Percentiles rank a stretch among this genome's conserved stretches.
Evolutionary conservation across 2,797 vertebrate species (phyloP).

Genomic region (Manis javanica): DNA sequence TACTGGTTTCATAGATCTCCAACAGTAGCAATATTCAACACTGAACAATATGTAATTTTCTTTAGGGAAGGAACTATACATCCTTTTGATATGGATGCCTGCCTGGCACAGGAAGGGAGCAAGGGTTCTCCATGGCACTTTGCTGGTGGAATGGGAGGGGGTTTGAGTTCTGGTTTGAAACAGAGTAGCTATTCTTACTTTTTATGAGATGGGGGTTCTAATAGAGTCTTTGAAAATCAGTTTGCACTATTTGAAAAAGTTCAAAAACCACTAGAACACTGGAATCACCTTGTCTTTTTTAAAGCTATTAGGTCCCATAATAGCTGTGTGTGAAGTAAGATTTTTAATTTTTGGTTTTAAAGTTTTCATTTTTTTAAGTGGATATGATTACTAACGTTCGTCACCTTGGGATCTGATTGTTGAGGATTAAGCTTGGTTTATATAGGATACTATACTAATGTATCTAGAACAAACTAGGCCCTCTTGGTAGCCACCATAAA

Average conservation of each 20-base stretch:
- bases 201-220: neutral
- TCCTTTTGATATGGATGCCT: neutral
- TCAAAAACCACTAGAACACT: neutral
- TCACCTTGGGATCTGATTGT: neutral
- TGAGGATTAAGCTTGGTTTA: neutral
- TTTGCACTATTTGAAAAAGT: neutral
- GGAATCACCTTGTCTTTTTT: neutral
- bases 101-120: neutral
- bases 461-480: neutral
- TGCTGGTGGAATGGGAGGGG: neutral
- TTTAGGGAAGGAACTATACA: neutral
- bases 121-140: neutral
- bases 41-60: neutral
- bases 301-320: neutral
- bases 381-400: neutral
- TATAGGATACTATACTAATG: neutral
- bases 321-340: neutral
- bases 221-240: neutral
- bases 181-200: neutral
- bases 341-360: conserved; percentile 36
- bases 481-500: neutral
- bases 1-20: neutral
- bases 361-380: neutral
- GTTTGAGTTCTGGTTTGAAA: neutral
- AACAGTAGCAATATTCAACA: neutral